These are phyloP conservation scores for Mormyrus iriodes DNA, from an alignment of 2,113 vertebrate genomes.

Conservation along the genomic window DNA sequence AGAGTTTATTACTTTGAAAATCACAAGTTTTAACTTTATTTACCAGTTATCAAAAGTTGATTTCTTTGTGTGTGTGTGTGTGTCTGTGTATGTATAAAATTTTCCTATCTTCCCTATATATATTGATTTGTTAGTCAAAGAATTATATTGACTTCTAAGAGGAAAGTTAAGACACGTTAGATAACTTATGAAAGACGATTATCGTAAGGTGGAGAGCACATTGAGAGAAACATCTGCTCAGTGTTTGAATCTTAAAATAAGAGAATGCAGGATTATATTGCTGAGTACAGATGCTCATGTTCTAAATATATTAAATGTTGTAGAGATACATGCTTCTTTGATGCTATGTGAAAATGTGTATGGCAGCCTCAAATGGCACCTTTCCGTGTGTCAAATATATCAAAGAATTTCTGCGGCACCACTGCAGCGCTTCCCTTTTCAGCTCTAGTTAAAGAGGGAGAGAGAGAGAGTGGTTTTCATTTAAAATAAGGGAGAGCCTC, in stretches of 20 bases:
- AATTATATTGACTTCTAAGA: neutral
- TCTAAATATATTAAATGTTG: neutral
- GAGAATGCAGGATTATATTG: neutral
- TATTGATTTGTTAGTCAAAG: neutral
- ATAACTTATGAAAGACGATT: neutral
- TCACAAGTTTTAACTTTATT: too few relatives aligned
- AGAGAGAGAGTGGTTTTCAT: neutral
- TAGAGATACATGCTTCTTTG: neutral
- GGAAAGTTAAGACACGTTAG: conserved; percentile 2
- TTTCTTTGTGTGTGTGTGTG: too few relatives aligned
- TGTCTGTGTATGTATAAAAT: too few relatives aligned
- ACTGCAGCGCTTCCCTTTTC: neutral
- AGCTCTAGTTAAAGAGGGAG: neutral
- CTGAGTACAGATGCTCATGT: neutral
- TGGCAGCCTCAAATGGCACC: neutral
- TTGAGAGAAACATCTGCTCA: conserved; percentile 17
- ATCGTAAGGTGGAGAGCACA: neutral
- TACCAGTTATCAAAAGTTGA: too few relatives aligned
- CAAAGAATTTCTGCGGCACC: neutral
- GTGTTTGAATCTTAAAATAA: neutral
- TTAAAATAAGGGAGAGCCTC: neutral
- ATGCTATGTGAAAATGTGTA: neutral
- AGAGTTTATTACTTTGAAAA: neutral
- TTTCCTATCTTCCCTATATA: neutral
- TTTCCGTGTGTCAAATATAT: neutral